Evolutionary conservation across 1,140 invertebrate genomes (phyloP), one percentile per base, ranked within the genome.

Genomic region (Hetaerina americana): DNA sequence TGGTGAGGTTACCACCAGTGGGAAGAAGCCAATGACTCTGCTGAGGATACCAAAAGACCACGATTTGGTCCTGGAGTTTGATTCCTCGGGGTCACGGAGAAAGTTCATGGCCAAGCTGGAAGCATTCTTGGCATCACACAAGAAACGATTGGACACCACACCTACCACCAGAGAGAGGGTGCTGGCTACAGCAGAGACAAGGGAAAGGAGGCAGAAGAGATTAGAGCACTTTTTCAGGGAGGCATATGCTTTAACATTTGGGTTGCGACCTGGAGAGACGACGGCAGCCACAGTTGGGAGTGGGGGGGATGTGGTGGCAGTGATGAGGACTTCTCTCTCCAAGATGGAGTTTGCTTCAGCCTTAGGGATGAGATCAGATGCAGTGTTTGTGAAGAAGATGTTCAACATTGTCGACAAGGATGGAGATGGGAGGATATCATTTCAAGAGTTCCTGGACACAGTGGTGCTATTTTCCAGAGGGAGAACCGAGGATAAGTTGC

Each of bases 341-440:
- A 95, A 96, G 82, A 88, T 91, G 40, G 97, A 99, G 82, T 99
- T 99, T 82, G 97, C 97, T 0, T 94, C 92, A 72, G 97, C 97
- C 0, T 82, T 99, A 5, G 97, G 96, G 24, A 98, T 99, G 94
- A 94, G 94, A 81, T 83, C 92, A 0, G 93, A 97, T 78, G 96
- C 95, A 26, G 90, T 99, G 15, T 99, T 99, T 81, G 96, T 99
- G 0, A 92, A 96, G 75, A 95, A 98, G 82, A 99, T 99, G 96
- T 99, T 99, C 79, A 96, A 96, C 76, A 95, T 98, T 75, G 95
- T 98, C 0, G 96, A 99, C 80, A 97, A 97, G 77, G 95, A 98
- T 80, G 87, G 94, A 66, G 95, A 97, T 80, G 95, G 96, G 0
- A 86, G 94, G 76, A 98, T 99, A 76, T 97, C 94, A 10, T 99